These are phyloP conservation scores for Melanaphis sacchari DNA, from an alignment of 1,140 invertebrate genomes.

Conservation along the genomic window DNA sequence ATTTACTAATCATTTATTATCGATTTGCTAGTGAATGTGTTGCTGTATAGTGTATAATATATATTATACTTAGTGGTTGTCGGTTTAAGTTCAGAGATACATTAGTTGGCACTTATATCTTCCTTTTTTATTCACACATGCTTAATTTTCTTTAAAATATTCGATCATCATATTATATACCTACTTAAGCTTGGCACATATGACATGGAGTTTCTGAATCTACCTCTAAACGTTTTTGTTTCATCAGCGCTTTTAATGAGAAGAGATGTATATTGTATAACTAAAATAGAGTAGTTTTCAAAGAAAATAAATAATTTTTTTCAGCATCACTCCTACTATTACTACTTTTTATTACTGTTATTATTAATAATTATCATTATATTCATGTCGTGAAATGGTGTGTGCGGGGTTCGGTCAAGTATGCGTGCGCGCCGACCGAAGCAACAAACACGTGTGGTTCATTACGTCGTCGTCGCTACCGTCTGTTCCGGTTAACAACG, in stretches of 20 bases:
- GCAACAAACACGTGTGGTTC: neutral
- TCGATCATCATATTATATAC: neutral
- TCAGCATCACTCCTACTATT: neutral
- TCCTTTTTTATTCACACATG: neutral
- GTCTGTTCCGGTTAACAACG: neutral
- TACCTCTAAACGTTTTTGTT: neutral
- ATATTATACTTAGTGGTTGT: neutral
- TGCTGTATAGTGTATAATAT: neutral
- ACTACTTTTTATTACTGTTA: neutral
- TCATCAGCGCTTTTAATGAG: neutral
- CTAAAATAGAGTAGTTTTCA: neutral
- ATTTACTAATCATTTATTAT: neutral
- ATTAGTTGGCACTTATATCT: neutral
- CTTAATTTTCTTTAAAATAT: neutral
- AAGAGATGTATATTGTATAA: neutral
- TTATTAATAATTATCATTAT: constrained; percentile 1
- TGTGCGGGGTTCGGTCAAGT: neutral
- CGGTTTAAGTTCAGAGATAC: neutral
- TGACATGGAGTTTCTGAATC: neutral
- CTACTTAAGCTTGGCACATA: neutral
- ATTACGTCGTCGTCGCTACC: neutral
- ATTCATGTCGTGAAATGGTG: neutral
- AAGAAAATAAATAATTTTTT: neutral
- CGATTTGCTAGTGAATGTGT: neutral
- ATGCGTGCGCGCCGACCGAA: neutral